These are phyloP conservation scores for Crocodylus rhombifer DNA, from an alignment of 2,797 vertebrate species.

Conservation along the genomic window DNA sequence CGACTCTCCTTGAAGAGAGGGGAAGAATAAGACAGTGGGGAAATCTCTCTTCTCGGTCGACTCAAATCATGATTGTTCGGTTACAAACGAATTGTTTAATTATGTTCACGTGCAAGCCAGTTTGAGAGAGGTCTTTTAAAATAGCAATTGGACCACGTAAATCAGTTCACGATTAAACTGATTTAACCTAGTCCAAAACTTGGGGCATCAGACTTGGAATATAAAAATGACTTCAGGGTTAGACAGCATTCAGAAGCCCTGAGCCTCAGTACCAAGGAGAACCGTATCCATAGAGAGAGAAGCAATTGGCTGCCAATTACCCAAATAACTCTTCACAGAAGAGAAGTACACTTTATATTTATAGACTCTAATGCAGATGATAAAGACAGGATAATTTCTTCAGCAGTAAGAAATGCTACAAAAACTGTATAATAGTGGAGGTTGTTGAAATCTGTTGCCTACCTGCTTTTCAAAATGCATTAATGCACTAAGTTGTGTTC, in stretches of 20 bases:
- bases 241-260: not conserved
- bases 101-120: not conserved
- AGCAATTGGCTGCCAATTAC: not conserved
- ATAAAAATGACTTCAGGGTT: not conserved
- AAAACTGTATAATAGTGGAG: not conserved
- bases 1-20: not conserved
- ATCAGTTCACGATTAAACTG: not conserved
- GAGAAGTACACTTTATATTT: not conserved
- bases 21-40: not conserved
- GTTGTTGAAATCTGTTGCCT: not conserved
- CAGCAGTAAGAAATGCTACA: not conserved
- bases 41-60: not conserved
- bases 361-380: not conserved
- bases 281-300: not conserved
- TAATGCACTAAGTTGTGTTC: not conserved
- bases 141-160: not conserved
- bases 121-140: not conserved
- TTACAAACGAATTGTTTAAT: not conserved
- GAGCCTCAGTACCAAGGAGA: not conserved
- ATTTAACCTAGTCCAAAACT: no score
- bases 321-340: not conserved
- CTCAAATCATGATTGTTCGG: not conserved
- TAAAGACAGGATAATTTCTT: not conserved
- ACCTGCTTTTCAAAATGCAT: not conserved
- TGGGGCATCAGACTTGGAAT: not conserved